Evolutionary conservation across 2,797 vertebrate species (phyloP).

Genomic region (Enteromius unitaeniatus): DNA sequence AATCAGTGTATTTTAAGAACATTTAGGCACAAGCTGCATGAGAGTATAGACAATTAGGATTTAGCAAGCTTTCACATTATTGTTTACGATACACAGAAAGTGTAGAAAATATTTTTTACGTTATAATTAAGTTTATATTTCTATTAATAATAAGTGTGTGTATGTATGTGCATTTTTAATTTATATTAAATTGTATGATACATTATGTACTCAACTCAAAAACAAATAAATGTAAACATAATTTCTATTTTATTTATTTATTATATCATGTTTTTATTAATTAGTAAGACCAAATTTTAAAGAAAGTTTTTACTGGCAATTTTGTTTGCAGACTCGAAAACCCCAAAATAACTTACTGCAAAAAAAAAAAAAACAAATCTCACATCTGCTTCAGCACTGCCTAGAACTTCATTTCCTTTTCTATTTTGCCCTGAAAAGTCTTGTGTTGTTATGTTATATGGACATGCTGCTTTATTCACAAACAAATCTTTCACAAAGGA

Average conservation of each 20-base stretch:
- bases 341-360: neutral
- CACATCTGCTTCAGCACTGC: no score
- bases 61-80: neutral
- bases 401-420: no score
- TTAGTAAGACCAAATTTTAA: neutral
- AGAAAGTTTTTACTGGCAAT: neutral
- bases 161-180: no score
- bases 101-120: neutral
- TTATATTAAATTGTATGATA: no score
- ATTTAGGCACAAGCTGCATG: neutral
- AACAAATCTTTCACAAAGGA: neutral
- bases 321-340: neutral
- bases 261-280: neutral
- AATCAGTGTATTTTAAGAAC: neutral
- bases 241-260: no score
- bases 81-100: neutral
- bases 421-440: no score
- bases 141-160: no score
- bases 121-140: no score
- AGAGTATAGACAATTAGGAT: neutral
- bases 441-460: no score
- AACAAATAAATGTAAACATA: no score
- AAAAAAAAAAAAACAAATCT: no score
- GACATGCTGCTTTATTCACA: neutral
- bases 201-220: no score